Conservation (phyloP, 2,113 vertebrate species). For the Catharus minimus region DNA sequence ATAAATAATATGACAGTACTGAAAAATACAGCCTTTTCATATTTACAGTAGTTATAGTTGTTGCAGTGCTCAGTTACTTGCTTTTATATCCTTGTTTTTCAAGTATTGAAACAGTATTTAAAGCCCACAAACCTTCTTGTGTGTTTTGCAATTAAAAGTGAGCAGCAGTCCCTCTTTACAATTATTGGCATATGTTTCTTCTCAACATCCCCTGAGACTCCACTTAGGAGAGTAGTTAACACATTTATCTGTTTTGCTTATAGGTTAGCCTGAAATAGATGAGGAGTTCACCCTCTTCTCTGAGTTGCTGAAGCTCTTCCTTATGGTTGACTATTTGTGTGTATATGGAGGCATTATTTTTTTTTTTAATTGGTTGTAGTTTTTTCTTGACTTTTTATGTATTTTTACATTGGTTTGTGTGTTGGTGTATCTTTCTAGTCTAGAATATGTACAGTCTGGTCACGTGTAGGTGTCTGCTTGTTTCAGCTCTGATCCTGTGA, state of each 20-base stretch:
- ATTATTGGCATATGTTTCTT: background rate
- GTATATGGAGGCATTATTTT: background rate
- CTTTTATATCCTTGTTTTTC: background rate
- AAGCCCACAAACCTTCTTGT: background rate
- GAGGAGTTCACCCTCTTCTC: background rate
- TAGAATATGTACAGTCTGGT: background rate
- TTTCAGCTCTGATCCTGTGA: background rate
- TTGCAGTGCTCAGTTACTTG: background rate
- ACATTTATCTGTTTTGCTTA: constrained; percentile 13
- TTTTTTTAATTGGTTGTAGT: rapidly evolving
- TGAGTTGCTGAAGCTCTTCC: background rate
- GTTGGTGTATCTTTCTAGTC: background rate
- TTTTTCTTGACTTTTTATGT: background rate
- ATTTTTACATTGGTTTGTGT: background rate
- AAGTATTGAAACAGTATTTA: background rate
- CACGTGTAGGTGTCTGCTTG: background rate
- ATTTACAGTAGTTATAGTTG: background rate
- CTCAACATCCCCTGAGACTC: constrained; percentile 1
- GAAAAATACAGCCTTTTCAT: background rate
- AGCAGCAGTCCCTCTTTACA: background rate
- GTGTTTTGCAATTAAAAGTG: background rate
- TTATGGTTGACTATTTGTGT: background rate
- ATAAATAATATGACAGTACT: background rate
- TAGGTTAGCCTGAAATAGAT: background rate
- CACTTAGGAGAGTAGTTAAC: background rate